Base-by-base conservation (phyloP, 2,888 invertebrate genomes). In the Hybos culiciformis region DNA sequence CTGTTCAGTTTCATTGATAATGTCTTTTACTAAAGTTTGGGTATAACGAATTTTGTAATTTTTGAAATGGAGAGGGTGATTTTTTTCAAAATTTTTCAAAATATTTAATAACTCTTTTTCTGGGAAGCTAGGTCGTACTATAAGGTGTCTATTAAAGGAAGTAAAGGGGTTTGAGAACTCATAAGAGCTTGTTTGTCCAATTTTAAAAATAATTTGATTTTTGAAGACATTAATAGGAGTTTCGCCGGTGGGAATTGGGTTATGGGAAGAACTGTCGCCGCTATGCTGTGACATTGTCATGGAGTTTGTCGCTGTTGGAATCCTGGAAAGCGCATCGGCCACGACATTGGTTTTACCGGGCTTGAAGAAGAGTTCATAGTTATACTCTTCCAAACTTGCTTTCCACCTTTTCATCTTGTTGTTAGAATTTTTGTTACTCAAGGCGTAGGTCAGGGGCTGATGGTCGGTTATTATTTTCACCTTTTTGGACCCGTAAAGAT, bases 391-490 rank as follows among this genome's bases (percentile, higher is more conserved):
- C 8, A 50, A 18, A 4, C 41, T 44, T 4, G 43, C 34, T 21
- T 50, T 50, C 50, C 48, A 48, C 6, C 46, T n/a, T 31, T 45
- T 41, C 37, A 45, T 45, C 41, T 47, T 46, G 7, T 9, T 18
- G n/a, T 46, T 46, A 1, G 42, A 41, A 4, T 44, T 41, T 32
- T 46, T 46, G 24, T 43, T 39, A 14, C 43, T 46, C 9, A 46
- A 18, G 2, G 44, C 43, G 12, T 40, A 48, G 2, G 32, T 41
- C 5, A 41, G 26, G 8, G 42, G 44, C 20, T 46, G 46, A 26
- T 41, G 43, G 17, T 43, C 39, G 6, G 41, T 44, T 15, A 41
- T 38, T 9, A 41, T 44, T 21, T 6, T 41, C 9, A 41, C 43
- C 11, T 36, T 37, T 1, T 26, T 39, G 12, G 29, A 31, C 5